A percentile compares a stretch with the other conserved stretches of the same genome.
phyloP scores from a whole-genome alignment of 2,113 vertebrate species.

The Lathamus discolor region DNA sequence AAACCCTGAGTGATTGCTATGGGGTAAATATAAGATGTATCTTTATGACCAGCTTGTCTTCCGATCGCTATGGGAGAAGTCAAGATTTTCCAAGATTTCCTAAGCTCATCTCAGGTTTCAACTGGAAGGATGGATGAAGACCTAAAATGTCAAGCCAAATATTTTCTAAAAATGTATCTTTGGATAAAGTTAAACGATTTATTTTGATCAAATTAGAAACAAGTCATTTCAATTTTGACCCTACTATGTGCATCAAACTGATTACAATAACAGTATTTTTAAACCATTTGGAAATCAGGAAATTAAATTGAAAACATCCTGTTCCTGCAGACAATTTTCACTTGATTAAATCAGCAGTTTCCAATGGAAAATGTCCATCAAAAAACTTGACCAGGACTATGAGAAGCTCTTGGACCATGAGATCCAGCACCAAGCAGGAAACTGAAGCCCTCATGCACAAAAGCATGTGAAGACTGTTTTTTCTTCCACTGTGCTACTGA shows the following conservation, averaged over 20 bases:
- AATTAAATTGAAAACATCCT: neutral
- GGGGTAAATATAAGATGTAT: neutral
- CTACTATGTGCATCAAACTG: neutral
- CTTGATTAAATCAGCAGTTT: neutral
- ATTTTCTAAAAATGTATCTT: neutral
- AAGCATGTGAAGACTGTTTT: neutral
- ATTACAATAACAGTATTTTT: neutral
- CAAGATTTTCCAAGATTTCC: neutral
- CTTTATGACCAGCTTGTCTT: neutral
- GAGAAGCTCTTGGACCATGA: neutral
- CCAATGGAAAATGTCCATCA: neutral
- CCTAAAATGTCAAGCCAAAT: neutral
- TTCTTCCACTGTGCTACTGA: neutral
- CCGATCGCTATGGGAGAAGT: rapidly evolving
- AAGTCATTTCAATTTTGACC: neutral
- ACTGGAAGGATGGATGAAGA: neutral
- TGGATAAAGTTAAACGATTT: neutral
- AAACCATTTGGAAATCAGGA: neutral
- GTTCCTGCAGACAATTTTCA: neutral
- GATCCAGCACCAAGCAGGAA: neutral
- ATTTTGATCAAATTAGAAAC: neutral
- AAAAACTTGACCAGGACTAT: neutral
- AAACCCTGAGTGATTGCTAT: neutral
- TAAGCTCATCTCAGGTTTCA: neutral
- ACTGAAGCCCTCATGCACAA: neutral